Percentiles rank a stretch among this genome's conserved stretches.
These are phyloP conservation scores for Idris sp. DNA, from an alignment of 1,140 invertebrate genomes.

Conservation along the genomic window DNA sequence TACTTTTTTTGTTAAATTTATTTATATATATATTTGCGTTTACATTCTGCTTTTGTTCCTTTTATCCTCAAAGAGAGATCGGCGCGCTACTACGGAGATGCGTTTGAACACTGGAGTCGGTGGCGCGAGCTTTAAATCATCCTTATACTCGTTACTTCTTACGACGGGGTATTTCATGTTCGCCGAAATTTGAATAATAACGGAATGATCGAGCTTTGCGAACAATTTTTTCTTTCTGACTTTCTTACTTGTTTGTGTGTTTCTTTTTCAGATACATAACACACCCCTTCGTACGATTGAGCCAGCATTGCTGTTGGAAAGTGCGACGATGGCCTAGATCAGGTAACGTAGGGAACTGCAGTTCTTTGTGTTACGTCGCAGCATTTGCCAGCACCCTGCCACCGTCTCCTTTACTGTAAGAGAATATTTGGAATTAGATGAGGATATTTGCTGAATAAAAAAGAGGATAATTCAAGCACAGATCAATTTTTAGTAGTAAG, in stretches of 20 bases:
- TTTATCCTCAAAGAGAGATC: constrained; percentile 63
- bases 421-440: too few species aligned
- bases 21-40: constrained; percentile 43
- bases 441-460: too few species aligned
- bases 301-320: constrained; percentile 39
- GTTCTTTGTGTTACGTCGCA: constrained; percentile 68
- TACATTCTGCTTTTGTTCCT: constrained; percentile 41
- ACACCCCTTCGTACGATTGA: constrained; percentile 50
- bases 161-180: constrained; percentile 67
- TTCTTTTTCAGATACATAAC: constrained; percentile 18
- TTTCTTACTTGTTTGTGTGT: constrained; percentile 22
- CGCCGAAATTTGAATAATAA: too few species aligned
- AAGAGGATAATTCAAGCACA: too few species aligned
- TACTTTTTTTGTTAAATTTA: constrained; percentile 17
- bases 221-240: too few species aligned
- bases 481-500: too few species aligned
- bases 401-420: constrained; percentile 76
- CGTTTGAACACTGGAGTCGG: constrained; percentile 77
- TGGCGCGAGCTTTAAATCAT: constrained; percentile 72
- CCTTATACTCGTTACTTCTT: constrained; percentile 66
- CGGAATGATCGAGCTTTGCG: constrained; percentile 15
- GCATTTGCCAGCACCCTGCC: constrained; percentile 74
- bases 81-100: constrained; percentile 66
- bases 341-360: constrained; percentile 72
- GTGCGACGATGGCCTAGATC: constrained; percentile 67